Evolutionary conservation across 2,888 invertebrate species (phyloP), one percentile per base, ranked within the genome.

Genomic region (Lasioglossum lativentre): DNA sequence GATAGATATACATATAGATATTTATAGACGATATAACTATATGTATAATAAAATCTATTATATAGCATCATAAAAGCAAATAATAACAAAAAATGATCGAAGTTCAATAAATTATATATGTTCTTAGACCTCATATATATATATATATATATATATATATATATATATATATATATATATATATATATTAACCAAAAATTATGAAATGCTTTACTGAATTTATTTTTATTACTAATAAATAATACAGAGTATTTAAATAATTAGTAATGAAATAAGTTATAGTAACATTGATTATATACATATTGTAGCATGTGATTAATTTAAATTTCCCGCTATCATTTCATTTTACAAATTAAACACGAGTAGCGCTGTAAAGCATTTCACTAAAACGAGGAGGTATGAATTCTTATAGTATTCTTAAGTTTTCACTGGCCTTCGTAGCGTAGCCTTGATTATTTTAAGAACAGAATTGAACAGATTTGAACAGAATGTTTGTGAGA

Each of bases 1-100:
- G 56, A 77, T 74, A 59, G 23, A 42, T 45, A 75, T 3, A 40
- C 45, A 68, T 30, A 34, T 66, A n/a, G 56, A n/a, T n/a, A 66
- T 66, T 66, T 66, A 66, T 66, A 34, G 19, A 63, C 6, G 16
- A 63, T 30, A 63, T 16, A 34, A 66, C 66, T 59, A 59, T 52
- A 52, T 30, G 5, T 66, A 27, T 14, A 30, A n/a, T 30, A 76
- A 52, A 79, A 75, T 75, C 23, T 52, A 56, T n/a, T 12, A 10
- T 19, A 42, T 14, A 56, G 23, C 23, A 30, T 10, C 19, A 8
- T 66, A 14, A 27, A 23, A 40, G 42, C 1, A 27, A 52, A 34
- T n/a, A 30, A 16, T 34, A 38, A 56, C 5, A 23, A 40, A 40
- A 68, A 47, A 72, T 66, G 16, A 30, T 42, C 56, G 23, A 66